Evolutionary conservation across 2,113 vertebrate species (phyloP), one percentile per base, ranked within the genome.

Genomic region (Chaetorhynchus papuensis): DNA sequence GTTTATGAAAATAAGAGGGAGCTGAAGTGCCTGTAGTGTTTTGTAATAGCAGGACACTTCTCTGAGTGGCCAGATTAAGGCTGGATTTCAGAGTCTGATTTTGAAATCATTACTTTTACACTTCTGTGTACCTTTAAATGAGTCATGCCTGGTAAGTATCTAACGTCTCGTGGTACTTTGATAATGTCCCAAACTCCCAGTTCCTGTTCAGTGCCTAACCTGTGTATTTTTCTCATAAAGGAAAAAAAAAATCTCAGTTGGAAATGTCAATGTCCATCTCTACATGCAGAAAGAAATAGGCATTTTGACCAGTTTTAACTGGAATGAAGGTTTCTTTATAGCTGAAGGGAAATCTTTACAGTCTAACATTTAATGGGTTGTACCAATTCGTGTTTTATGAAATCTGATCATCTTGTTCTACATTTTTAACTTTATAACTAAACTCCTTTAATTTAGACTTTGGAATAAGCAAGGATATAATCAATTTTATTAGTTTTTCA

Each of bases 391-490:
- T 64, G 13, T 89, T 96, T 90, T 75, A 69, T 87, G 72, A 87
- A 95, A 79, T 72, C 52, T 78, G 79, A 74, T 86, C 15, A 70
- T 88, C 26, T 93, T 79, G 50, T 87, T 96, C 63, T 76, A 27
- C 31, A 31, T 82, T 92, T 95, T 93, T 59, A 87, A 92, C 30
- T 91, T 96, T 94, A 92, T 68, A 70, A 47, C 53, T 66, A n/a
- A 90, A 70, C 11, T 91, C 28, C 28, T 94, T 93, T 93, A 92
- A 94, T 90, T 94, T 90, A 42, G 31, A 70, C 23, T 86, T 86
- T 81, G 52, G 85, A 96, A 89, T 89, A 68, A 75, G 49, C 68
- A 91, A 94, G 33, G 17, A 79, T 91, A 86, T 77, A 94, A 90
- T 90, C 11, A 90, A 60, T 81, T 91, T 83, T 86, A 83, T 83